Base-by-base conservation (phyloP, 2,797 vertebrate species). In the Podarcis siculus region DNA sequence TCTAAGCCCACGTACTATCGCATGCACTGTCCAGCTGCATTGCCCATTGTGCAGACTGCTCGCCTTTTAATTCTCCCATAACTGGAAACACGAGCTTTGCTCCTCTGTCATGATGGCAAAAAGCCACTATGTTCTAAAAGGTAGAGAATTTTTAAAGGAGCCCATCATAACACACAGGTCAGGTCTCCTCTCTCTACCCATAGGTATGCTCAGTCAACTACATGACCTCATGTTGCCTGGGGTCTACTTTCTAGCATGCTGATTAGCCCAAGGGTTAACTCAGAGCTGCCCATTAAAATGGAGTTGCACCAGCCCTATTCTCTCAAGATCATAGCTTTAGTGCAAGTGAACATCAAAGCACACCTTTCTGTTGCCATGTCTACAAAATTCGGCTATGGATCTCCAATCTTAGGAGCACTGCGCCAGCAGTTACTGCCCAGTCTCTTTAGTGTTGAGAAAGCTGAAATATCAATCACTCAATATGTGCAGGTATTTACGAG, bases 391-490 rank as follows among this genome's bases (percentile, higher is more conserved):
- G 7, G 10, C 35, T 21, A 8, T 37, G 19, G 37, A 73, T 75
- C 42, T 73, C 30, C 37, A 73, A 8, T 49, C 8, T 32, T 25
- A 8, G 69, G 35, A 58, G 58, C 9, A 85, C 55, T 37, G 37
- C 4, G 21, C 42, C n/a, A 78, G 19, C 27, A 75, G 58, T 25
- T 10, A 1, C 23, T 89, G 64, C 71, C n/a, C 35, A 32, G 2
- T 73, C 92, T 91, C 39, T 87, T 91, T 71, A 86, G 71, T 64
- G 69, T 61, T 30, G 64, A 61, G n/a, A 82, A 85, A 85, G 12
- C 72, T 12, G 2, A 64, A 35, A 66, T 45, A 27, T 55, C 27
- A 64, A 30, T 21, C 30, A n/a, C 7, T 4, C 67, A 67, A 21
- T 27, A 37, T 17, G 12, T 30, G 39, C 32, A 27, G 75, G 3